A percentile compares a stretch with the other conserved stretches of the same genome.
These are phyloP conservation scores for Anticlea derivata DNA, from an alignment of 2,888 invertebrate species.

Conservation along the genomic window DNA sequence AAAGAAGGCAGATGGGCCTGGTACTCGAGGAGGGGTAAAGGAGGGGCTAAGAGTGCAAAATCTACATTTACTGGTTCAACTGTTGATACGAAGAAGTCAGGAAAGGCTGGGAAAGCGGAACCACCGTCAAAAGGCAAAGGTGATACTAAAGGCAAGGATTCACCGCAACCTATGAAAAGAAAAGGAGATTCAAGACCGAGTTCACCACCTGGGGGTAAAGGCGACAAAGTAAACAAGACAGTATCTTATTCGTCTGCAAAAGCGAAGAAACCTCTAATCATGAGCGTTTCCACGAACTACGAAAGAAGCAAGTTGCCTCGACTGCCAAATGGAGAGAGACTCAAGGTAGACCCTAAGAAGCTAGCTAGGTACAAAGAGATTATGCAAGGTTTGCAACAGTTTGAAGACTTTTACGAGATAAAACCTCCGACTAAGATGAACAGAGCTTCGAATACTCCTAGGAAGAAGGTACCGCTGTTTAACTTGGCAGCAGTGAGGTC, in stretches of 20 bases:
- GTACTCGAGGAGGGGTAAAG: slow-evolving; percentile 51
- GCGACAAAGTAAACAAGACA: slow-evolving; percentile 32
- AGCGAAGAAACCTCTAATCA: slow-evolving; percentile 51
- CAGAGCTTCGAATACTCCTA: slow-evolving; percentile 67
- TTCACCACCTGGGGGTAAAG: slow-evolving; percentile 25
- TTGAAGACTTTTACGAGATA: slow-evolving; percentile 57
- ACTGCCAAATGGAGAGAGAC: slow-evolving; percentile 20
- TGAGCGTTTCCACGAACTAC: slow-evolving; percentile 57
- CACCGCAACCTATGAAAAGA: slow-evolving; percentile 26
- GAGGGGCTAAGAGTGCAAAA: slow-evolving; percentile 40
- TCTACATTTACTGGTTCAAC: slow-evolving; percentile 44
- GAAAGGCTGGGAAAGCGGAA: slow-evolving; percentile 28
- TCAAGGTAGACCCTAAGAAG: slow-evolving; percentile 50
- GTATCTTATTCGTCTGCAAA: slow-evolving; percentile 41
- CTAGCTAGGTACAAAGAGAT: slow-evolving; percentile 65
- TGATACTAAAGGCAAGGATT: slow-evolving; percentile 36
- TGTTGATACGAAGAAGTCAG: slow-evolving; percentile 37
- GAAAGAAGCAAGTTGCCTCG: slow-evolving; percentile 37
- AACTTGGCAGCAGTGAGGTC: slow-evolving; percentile 32
- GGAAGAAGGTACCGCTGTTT: slow-evolving; percentile 47
- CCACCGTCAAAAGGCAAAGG: slow-evolving; percentile 33
- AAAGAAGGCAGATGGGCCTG: slow-evolving; percentile 71
- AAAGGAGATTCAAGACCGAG: slow-evolving; percentile 38
- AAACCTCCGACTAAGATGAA: slow-evolving; percentile 57
- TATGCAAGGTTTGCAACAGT: slow-evolving; percentile 59